Base-by-base conservation (phyloP, 2,113 vertebrate species). In the Astur gentilis region DNA sequence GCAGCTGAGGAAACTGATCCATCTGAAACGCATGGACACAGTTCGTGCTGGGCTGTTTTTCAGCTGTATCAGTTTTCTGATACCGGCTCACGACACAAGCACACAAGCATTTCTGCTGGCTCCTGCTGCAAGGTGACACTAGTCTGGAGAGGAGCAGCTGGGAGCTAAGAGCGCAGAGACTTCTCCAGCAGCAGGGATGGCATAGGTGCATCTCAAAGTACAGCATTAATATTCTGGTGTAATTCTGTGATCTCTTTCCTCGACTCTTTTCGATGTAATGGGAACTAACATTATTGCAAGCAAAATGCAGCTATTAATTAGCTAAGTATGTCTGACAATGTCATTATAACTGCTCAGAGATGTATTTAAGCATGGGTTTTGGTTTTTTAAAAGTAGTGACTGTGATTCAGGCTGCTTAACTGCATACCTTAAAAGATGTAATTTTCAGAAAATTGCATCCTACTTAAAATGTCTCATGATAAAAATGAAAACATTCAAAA, bases 201-300 rank as follows among this genome's bases (percentile, higher is more conserved):
- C 60, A 38, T 14, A 54, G 13, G 6, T 61, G 17, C 17, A 78
- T 19, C n/a, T 81, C 55, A 29, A n/a, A 73, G 27, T 14, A 65
- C 0, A 0, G 25, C 32, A 58, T 78, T 81, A 81, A 66, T 47
- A 58, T 57, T 67, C 93, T 93, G 78, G 55, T 61, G 87, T 89
- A 81, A 15, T 95, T 83, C 69, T 72, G 23, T 80, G 58, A 62
- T 78, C 55, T 69, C 42, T 93, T 95, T 70, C 58, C 36, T 90
- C 0, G 13, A 9, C 3, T 88, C 47, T 85, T 94, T 76, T 96
- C 86, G 90, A 23, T 85, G 78, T 89, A 91, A 86, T 65, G n/a
- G 58, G 91, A 92, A 79, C 27, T 83, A 96, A 92, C 54, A 67
- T 76, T 82, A 84, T 61, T 75, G 54, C 60, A 88, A 70, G 80